Base-by-base conservation (phyloP, 2,797 vertebrate species). In the Thripadectes ignobilis region DNA sequence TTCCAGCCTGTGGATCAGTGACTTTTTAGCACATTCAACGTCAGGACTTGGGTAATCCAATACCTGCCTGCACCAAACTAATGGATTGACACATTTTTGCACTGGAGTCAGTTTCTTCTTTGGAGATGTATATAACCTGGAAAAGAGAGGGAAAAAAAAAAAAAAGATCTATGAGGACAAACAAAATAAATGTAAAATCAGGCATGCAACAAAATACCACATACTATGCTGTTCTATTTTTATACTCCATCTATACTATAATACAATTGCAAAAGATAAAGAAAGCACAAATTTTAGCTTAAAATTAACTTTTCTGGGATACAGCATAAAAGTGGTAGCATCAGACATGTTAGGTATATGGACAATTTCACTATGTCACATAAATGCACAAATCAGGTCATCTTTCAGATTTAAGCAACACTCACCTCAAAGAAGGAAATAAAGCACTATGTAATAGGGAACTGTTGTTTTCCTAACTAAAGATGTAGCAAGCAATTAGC, bases 31-130 rank as follows among this genome's bases (percentile, higher is more conserved):
- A 90, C 98, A 98, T 97, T 99, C 99, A 97, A 99, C 98, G 77
- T 99, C 99, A 93, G 99, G 99, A 95, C 99, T 99, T 86, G 99
- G 99, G 97, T 99, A 98, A 98, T 99, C 99, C 93, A 99, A 95
- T 83, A 99, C 99, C 94, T 99, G 99, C 87, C 99, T 98, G 98
- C 99, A 99, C 99, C 99, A 99, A 96, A 99, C 98, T 20, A 99
- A 98, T 1, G 99, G 99, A 96, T 98, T 99, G 95, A 99, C 95
- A 23, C 98, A 97, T 97, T 99, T 99, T 97, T 99, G 99, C 84
- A 98, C 85, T 52, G 99, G 98, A 87, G 98, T 99, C 97, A 98
- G 95, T 96, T 98, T 98, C 97, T 99, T 98, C 98, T 99, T 99
- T 38, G 99, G 98, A 97, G 98, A 98, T 10, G 98, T 98, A 89